Base-by-base conservation (phyloP, 2,888 invertebrate genomes). In the Patella ulyssiponensis region DNA sequence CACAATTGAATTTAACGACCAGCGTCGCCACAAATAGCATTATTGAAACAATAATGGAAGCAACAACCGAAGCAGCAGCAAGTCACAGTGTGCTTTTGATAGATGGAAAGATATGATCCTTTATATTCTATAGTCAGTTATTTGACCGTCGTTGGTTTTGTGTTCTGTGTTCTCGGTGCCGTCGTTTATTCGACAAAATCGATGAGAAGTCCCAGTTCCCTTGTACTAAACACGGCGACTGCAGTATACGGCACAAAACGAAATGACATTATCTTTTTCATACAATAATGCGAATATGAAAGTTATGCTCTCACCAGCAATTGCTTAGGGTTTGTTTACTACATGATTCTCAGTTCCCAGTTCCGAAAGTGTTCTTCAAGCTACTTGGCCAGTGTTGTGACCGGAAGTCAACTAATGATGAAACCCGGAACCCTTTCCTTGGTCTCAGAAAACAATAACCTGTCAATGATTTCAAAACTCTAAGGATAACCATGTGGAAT, bases 181-280 rank as follows among this genome's bases (percentile, higher is more conserved):
- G 52, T 54, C 17, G 71, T 76, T 3, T 76, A 71, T 71, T 70
- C 56, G 12, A 70, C 54, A n/a, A 52, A 15, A n/a, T 0, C 56
- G 2, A 71, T 76, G 71, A 23, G 76, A 20, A 56, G 56, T 58
- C 44, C 58, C 27, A 69, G 54, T 52, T 53, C 75, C 15, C 12
- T 75, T 12, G 54, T 56, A 17, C 17, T 14, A 17, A 70, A 71
- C 70, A 52, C n/a, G 54, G 53, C 44, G 12, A n/a, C n/a, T n/a
- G 9, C 75, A 33, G 52, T 54, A 7, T 75, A 75, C 33, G 75
- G 70, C 23, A 2, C 70, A 3, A 64, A 14, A 33, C n/a, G 2
- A 69, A 51, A 9, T 54, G 71, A 15, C 71, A 75, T 53, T 70
- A 75, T 20, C 71, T 71, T 3, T 75, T 75, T 56, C 52, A 53